Evolutionary conservation across 2,888 invertebrate genomes (phyloP).

Genomic region (Drosophila tanythrix): DNA sequence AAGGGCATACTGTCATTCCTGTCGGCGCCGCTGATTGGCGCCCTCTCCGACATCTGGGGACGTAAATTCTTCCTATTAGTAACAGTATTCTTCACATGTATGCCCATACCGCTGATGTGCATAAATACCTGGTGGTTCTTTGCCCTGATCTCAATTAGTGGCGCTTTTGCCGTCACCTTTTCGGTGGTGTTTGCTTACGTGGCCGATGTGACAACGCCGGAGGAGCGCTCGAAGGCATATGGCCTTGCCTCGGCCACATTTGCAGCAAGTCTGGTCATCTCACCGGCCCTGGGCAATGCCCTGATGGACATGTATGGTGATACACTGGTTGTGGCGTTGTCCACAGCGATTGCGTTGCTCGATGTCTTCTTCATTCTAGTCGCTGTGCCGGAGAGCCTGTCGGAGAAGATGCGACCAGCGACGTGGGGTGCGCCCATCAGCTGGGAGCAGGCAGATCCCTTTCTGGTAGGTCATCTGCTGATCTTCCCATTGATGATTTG

Average conservation of each 20-base stretch:
- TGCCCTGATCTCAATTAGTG: constrained; percentile 99
- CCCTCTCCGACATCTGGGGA: constrained; percentile 99
- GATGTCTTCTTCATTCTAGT: constrained; percentile 99
- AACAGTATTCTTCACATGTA: constrained; percentile 99
- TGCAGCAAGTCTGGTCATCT: constrained; percentile 99
- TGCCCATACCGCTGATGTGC: constrained; percentile 99
- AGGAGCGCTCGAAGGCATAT: constrained; percentile 97
- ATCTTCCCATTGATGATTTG: neutral
- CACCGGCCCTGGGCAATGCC: constrained; percentile 97
- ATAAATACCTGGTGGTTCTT: constrained; percentile 99
- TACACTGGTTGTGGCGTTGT: constrained; percentile 95
- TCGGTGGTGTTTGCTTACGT: constrained; percentile 99
- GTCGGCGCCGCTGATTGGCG: constrained; percentile 98
- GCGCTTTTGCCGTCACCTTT: constrained; percentile 99
- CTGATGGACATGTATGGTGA: constrained; percentile 94
- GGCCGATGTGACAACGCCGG: constrained; percentile 99
- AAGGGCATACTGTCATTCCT: constrained; percentile 99
- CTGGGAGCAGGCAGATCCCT: constrained; percentile 99
- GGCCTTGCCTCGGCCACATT: constrained; percentile 99
- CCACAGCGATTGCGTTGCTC: constrained; percentile 96
- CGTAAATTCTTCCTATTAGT: constrained; percentile 98
- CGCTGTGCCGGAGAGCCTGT: constrained; percentile 98
- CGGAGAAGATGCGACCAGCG: constrained; percentile 93
- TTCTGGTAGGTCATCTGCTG: constrained; percentile 87
- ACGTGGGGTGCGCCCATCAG: constrained; percentile 95